Evolutionary conservation across 2,797 vertebrate species (phyloP), one percentile per base, ranked within the genome.

Genomic region (Tinamus major): DNA sequence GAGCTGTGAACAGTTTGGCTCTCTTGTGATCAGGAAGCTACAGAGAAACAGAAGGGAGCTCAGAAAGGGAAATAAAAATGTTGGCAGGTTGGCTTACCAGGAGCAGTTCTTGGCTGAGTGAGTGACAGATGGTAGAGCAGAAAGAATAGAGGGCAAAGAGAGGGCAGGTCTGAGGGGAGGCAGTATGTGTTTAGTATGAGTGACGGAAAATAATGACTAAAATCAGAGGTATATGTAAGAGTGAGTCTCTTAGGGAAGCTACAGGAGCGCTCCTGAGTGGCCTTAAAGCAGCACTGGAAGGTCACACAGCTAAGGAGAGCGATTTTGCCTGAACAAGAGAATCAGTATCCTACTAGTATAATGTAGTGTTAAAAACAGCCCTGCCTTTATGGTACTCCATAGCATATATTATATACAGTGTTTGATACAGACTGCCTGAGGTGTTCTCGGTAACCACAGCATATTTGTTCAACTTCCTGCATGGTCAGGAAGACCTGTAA

Each of bases 91-190:
- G 44, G 44, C 74, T 85, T 85, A 89, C 80, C 89, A 61, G 87
- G 82, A 88, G 87, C 88, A 44, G 65, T 88, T 78, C 64, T 91
- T 90, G 92, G 92, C 92, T 58, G 80, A 85, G 56, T 59, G 89
- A 77, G 83, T 85, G 91, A 67, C 94, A 94, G 92, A 95, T 95
- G 95, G 96, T 63, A 41, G 19, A 79, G 90, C 68, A 70, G 35
- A 82, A 71, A 94, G 90, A 90, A 87, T 68, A 78, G 80, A 87
- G 93, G 80, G 89, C 81, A 68, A 58, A 71, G 88, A 79, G 87
- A 85, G 94, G 90, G 89, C 88, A 69, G 71, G 62, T 56, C 83
- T 79, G 71, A 91, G 69, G 81, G 90, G 90, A 90, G 37, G 46
- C 61, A 58, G 51, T 4, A n/a, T 31, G 64, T 8, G 3, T 56